Evolutionary conservation across 37 sponge, comb jelly and placozoan genomes (phyloP).

Genomic region (Trichoplax adhaerens): DNA sequence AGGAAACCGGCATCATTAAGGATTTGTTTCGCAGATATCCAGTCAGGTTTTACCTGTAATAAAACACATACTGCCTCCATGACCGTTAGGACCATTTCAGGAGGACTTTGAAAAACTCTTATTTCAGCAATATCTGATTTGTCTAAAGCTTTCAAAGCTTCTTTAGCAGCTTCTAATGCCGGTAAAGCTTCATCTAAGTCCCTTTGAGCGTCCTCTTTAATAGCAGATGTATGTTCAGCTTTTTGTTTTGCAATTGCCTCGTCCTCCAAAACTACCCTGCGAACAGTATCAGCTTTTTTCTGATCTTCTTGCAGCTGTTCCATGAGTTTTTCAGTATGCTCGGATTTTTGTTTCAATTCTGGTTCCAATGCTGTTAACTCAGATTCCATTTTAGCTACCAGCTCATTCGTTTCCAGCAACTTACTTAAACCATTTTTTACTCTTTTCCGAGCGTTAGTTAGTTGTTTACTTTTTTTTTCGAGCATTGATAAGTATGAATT

Average conservation of each 20-base stretch:
- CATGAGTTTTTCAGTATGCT: constrained; percentile 75
- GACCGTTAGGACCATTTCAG: constrained; percentile 82
- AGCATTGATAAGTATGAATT: constrained; percentile 85
- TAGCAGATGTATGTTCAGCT: constrained; percentile 84
- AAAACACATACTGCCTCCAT: constrained; percentile 94
- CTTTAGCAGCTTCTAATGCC: constrained; percentile 77
- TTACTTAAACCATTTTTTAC: constrained; percentile 93
- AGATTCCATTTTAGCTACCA: constrained; percentile 84
- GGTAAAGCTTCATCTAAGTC: constrained; percentile 95
- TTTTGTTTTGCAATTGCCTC: constrained; percentile 85
- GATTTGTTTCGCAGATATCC: constrained; percentile 73
- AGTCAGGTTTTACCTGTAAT: constrained; percentile 68
- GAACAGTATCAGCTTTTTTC: constrained; percentile 70
- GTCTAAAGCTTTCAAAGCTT: constrained; percentile 88
- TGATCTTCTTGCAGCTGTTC: constrained; percentile 75
- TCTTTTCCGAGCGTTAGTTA: constrained; percentile 53
- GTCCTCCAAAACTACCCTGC: constrained; percentile 75
- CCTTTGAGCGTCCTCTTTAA: constrained; percentile 87
- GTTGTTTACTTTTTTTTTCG: constrained; percentile 81
- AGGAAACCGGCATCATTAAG: constrained; percentile 75
- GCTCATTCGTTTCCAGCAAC: constrained; percentile 86
- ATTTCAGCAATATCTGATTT: constrained; percentile 96
- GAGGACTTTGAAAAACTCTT: constrained; percentile 85
- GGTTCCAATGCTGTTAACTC: constrained; percentile 90
- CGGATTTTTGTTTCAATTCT: constrained; percentile 66